Evolutionary conservation across 1,140 invertebrate species (phyloP).

Genomic region (Rhopalosiphum maidis): DNA sequence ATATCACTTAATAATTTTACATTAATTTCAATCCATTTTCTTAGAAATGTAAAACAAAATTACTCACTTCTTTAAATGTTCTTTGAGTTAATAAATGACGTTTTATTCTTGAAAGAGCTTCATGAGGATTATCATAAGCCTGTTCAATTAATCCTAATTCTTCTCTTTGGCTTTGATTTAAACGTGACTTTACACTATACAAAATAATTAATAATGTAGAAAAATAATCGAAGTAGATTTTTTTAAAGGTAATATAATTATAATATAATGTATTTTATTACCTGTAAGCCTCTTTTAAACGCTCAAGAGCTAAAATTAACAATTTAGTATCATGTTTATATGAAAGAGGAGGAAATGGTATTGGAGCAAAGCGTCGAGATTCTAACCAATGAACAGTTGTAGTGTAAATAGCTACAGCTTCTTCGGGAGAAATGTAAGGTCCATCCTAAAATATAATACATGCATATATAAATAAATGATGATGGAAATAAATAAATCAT

Average conservation of each 20-base stretch:
- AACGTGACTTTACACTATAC: conserved; percentile 90
- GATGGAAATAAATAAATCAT: conserved; percentile 21
- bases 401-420: conserved; percentile 99
- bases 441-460: conserved; percentile 75
- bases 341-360: conserved; percentile 97
- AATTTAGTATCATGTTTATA: conserved; percentile 99
- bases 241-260: not conserved
- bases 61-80: conserved; percentile 91
- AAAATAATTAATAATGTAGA: not conserved
- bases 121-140: conserved; percentile 99
- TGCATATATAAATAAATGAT: not conserved
- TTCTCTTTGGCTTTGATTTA: conserved; percentile 99
- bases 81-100: conserved; percentile 97
- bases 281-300: conserved; percentile 96
- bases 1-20: not conserved
- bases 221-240: not conserved
- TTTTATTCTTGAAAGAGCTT: conserved; percentile 98
- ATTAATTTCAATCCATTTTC: not conserved
- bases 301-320: conserved; percentile 93
- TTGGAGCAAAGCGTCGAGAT: conserved; percentile 95
- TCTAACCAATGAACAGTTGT: conserved; percentile 99
- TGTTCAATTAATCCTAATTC: conserved; percentile 98
- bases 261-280: conserved; percentile 58
- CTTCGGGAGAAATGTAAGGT: conserved; percentile 98
- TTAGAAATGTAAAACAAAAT: not conserved